Evolutionary conservation across 2,888 invertebrate species (phyloP).

Genomic region (Leptinotarsa rubiginosa): DNA sequence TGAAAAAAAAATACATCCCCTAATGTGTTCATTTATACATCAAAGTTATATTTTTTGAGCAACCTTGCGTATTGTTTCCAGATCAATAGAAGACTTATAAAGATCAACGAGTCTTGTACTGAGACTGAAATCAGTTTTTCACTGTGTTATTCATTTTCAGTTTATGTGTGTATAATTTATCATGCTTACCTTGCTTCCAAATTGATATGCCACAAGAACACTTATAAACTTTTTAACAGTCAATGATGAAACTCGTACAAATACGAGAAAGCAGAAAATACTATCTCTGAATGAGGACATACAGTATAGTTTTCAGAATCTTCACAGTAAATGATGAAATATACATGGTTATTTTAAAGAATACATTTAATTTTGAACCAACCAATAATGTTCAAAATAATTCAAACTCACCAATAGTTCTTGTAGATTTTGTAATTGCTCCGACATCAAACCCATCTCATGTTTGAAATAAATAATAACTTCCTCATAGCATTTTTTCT

Average conservation of each 20-base stretch:
- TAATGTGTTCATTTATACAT: no score
- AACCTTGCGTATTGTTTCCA: no score
- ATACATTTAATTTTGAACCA: not conserved
- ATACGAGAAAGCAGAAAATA: not conserved
- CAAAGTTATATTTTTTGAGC: no score
- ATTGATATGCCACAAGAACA: not conserved
- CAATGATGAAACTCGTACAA: not conserved
- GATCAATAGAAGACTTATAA: no score
- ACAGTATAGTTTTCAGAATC: not conserved
- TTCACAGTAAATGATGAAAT: not conserved
- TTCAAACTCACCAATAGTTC: constrained; percentile 55
- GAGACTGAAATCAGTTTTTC: no score
- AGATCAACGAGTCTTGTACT: no score
- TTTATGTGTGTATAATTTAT: no score
- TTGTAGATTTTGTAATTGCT: constrained; percentile 58
- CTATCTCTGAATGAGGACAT: not conserved
- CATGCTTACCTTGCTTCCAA: not conserved
- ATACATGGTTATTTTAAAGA: not conserved
- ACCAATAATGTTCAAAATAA: not conserved
- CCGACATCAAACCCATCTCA: constrained; percentile 58
- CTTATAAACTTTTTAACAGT: not conserved
- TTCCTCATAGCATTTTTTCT: constrained; percentile 57
- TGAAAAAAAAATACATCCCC: no score
- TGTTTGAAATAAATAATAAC: constrained; percentile 57
- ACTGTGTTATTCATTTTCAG: no score